Evolutionary conservation across 2,888 invertebrate species (phyloP), one percentile per base, ranked within the genome.

Genomic region (Agrochola lota): DNA sequence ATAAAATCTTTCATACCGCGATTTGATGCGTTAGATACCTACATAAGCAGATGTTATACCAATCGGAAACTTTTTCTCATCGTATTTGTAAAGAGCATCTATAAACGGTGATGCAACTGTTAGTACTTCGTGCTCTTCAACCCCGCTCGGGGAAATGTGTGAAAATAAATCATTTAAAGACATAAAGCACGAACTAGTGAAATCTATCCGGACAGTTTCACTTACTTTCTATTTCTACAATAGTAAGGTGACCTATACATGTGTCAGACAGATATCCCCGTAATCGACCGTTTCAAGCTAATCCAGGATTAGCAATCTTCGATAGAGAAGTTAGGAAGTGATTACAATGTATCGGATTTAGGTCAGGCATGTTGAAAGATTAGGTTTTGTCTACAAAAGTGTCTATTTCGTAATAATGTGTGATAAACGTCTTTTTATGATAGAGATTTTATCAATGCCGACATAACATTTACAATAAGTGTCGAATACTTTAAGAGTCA

Each of bases 281-380:
- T 74, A 74, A 78, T 81, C 74, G 43, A 52, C 60, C 74, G 66
- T 74, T 80, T 74, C 49, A 83, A 88, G 87, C 87, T 84, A 83
- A 89, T 88, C 86, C 90, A 86, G 87, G 86, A 68, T 81, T 77
- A 81, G 59, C 72, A 71, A 71, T 82, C 76, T 86, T 74, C 35
- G 83, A 78, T 83, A 70, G 3, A 70, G 80, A 84, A 85, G 80
- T 78, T 84, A 86, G 88, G 87, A 88, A 85, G 78, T 76, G 78
- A 75, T 75, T 78, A 85, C 81, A 78, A 76, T 49, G 30, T 78
- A 75, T 79, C 78, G 83, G 75, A 88, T 84, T 84, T 80, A 71
- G 84, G 78, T 80, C 80, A 89, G 66, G 6, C 66, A 68, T 77
- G 74, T 69, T 63, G 30, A 60, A 66, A 80, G 77, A 86, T 85